phyloP scores from a whole-genome alignment of 2,888 invertebrate genomes.

The Therioaphis trifolii region DNA sequence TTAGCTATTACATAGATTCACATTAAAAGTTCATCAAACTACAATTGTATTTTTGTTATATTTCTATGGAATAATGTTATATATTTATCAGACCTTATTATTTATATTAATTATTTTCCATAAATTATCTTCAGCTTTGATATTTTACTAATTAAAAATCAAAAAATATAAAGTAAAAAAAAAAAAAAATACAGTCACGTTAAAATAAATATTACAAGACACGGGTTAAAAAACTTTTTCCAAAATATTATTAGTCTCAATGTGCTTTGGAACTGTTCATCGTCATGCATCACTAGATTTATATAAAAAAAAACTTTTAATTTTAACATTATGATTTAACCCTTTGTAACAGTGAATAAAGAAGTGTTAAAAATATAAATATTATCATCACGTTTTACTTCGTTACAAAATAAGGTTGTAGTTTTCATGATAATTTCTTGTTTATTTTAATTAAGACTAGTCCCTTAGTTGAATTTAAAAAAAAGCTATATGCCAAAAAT shows the following conservation, averaged over 20 bases:
- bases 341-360: background rate
- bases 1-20: too few relatives aligned
- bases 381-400: constrained; percentile 1
- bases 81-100: too few relatives aligned
- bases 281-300: background rate
- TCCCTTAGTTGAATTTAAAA: background rate
- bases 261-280: background rate
- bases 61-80: too few relatives aligned
- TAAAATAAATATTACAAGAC: background rate
- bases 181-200: background rate
- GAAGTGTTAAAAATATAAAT: constrained; percentile 15
- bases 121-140: background rate
- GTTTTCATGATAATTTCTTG: background rate
- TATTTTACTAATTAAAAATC: background rate
- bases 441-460: constrained; percentile 40
- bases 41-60: too few relatives aligned
- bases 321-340: background rate
- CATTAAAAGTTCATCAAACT: too few relatives aligned
- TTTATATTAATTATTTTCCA: background rate
- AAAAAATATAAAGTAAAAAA: background rate
- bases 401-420: background rate
- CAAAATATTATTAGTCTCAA: constrained; percentile 1
- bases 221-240: background rate
- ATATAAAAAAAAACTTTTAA: background rate
- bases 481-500: background rate